Base-by-base conservation (phyloP, 2,888 invertebrate species). In the Boloria selene region DNA sequence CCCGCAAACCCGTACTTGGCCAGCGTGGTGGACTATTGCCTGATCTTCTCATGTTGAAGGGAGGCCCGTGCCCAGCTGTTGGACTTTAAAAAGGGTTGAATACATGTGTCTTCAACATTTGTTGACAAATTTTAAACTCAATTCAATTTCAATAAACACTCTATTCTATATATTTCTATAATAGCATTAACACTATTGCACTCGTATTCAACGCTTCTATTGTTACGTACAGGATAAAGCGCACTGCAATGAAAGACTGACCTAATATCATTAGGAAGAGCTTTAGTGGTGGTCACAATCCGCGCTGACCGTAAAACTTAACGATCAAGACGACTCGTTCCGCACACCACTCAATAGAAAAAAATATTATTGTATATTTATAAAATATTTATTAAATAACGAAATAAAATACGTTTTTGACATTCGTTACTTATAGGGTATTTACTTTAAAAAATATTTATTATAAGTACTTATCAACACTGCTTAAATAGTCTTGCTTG, bases 241-340 rank as follows among this genome's bases (percentile, higher is more conserved):
- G 58, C 22, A 42, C 31, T 59, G 68, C 64, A 64, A 44, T 69
- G 60, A 69, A 69, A 63, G 56, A 63, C 65, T 55, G 65, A 58
- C 63, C 66, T 60, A 60, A 66, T 69, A 69, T 69, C 66, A 66
- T 69, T 66, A 69, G 63, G 59, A 49, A 54, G 58, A 65, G 58
- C 69, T 66, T 58, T 56, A 69, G 49, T 64, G 31, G 68, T 61
- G 63, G 63, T 64, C 61, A 49, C 60, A 66, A 69, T 66, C 66
- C 69, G 61, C 62, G 53, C 49, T 44, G 68, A 56, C 47, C 60
- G 45, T 66, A 66, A 66, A 69, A 69, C 44, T 69, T 66, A 66
- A 69, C 64, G 69, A 64, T 53, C 38, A 45, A 58, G 49, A 50
- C 31, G 18, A 10, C 38, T 63, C 53, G 61, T 68, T 44, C 59